Evolutionary conservation across 2,888 invertebrate species (phyloP), one percentile per base, ranked within the genome.

Genomic region (Dryococelus australis): DNA sequence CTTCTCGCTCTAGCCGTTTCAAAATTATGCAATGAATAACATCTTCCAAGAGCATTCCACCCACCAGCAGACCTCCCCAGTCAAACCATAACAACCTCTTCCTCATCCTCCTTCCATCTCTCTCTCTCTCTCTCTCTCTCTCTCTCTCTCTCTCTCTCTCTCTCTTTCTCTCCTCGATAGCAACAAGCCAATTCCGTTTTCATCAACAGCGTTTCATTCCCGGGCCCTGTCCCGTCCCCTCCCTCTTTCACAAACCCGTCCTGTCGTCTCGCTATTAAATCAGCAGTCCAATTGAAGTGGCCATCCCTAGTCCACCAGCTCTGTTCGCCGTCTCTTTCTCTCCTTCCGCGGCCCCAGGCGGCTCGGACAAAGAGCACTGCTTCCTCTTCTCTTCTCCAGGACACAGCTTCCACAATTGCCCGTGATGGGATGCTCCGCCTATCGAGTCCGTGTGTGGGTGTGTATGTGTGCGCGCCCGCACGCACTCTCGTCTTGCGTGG

Each of bases 121-220:
- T 35, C 35, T 35, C 47, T 47, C 16, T 47, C 10, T 5, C 47
- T 47, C 47, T 47, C 47, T 13, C 12, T 13, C 47, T 47, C 35
- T 35, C 35, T 47, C 47, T 47, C 47, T n/a, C 65, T 65, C n/a
- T 5, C 47, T 47, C 47, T 47, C 47, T 13, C 12, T 13, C 47
- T 47, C 35, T 35, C 35, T 47, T 8, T 47, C 47, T n/a, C 65
- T 65, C n/a, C 65, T 65, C 8, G 65, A 65, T 65, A 65, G 65
- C 43, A 83, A 83, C 83, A 83, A 83, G 83, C 83, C 83, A 83
- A 83, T 83, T 83, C 83, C 83, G 83, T 27, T 83, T 83, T 83
- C 83, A 83, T 83, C 83, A 83, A 83, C 83, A 83, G 83, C 83
- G 83, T 83, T 83, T 83, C 35, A 83, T 27, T 83, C 83, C 83